phyloP scores from a whole-genome alignment of 2,113 vertebrate species.

The Pygoscelis antarcticus region DNA sequence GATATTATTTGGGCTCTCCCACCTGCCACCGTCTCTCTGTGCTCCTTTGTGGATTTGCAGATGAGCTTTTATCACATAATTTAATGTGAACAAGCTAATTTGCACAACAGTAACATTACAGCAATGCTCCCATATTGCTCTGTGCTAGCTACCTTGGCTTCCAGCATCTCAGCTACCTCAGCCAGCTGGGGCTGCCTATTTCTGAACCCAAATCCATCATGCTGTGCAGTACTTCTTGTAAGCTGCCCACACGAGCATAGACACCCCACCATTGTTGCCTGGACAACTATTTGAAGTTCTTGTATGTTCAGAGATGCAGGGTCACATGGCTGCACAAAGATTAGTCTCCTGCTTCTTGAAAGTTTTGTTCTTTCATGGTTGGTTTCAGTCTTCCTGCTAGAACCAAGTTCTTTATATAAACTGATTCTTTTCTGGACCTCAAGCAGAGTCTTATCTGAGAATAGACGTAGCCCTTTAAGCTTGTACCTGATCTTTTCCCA shows the following conservation, averaged over 20 bases:
- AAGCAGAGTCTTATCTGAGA: neutral
- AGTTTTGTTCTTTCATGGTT: neutral
- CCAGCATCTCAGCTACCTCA: neutral
- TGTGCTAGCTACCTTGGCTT: neutral
- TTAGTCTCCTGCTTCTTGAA: neutral
- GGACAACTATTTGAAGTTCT: neutral
- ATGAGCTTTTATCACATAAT: neutral
- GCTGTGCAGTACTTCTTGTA: neutral
- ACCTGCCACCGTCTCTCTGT: neutral
- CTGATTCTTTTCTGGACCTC: neutral
- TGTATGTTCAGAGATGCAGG: neutral
- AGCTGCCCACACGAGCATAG: neutral
- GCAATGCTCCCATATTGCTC: neutral
- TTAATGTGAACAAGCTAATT: neutral
- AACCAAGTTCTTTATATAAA: neutral
- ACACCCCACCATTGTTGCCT: neutral
- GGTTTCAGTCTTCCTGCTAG: neutral
- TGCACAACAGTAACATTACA: neutral
- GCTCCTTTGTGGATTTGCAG: neutral
- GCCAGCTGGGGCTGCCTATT: fast-evolving
- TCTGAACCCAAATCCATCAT: neutral
- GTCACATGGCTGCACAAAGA: no score
- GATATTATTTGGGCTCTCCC: neutral
- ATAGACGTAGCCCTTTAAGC: neutral
- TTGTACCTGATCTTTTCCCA: neutral